These are phyloP conservation scores for Actenoides hombroni DNA, from an alignment of 2,113 vertebrate genomes.

Conservation along the genomic window DNA sequence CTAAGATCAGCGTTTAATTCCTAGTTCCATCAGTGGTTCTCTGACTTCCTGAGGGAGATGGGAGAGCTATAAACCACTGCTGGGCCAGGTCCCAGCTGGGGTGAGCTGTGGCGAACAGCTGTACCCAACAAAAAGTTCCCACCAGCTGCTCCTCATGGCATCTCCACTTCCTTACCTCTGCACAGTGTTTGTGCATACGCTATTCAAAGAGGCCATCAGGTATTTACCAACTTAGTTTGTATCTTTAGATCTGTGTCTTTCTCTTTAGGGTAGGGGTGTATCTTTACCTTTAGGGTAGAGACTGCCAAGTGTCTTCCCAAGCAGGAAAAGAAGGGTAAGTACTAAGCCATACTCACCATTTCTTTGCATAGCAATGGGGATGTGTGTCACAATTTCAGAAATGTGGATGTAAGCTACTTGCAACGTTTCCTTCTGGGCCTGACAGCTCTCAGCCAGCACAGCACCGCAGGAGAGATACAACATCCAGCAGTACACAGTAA, in stretches of 20 bases:
- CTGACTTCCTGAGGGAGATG: neutral
- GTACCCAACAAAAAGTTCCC: neutral
- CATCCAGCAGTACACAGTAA: neutral
- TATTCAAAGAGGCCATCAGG: neutral
- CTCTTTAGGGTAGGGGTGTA: neutral
- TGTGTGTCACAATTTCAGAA: rapidly evolving
- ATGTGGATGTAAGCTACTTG: neutral
- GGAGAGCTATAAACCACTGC: neutral
- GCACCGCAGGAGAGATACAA: neutral
- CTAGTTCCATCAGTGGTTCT: neutral
- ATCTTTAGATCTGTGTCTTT: neutral
- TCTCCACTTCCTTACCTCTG: neutral
- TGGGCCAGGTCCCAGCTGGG: neutral
- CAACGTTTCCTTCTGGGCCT: neutral
- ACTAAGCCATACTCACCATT: neutral
- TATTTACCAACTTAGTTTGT: neutral
- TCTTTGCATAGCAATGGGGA: neutral
- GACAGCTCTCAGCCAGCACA: neutral
- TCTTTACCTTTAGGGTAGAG: neutral
- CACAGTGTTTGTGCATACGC: rapidly evolving
- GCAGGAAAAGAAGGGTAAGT: neutral
- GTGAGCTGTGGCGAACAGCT: neutral
- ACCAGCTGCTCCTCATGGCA: neutral
- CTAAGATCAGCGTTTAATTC: neutral
- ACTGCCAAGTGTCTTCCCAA: neutral